phyloP scores from a whole-genome alignment of 2,888 invertebrate species.

The Odiellus spinosus region DNA sequence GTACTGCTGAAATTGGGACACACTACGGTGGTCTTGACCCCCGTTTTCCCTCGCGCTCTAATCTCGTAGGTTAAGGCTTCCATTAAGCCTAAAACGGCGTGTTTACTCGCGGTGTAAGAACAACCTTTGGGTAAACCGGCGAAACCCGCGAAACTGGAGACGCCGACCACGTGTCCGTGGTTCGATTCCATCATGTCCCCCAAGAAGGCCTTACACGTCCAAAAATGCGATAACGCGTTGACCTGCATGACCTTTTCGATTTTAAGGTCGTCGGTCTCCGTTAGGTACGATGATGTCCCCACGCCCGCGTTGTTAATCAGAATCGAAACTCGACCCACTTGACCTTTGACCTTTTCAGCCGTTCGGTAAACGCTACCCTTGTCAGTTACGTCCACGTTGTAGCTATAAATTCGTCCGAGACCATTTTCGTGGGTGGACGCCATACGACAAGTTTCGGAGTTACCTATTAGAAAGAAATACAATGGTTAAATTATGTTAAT shows the following conservation, averaged over 20 bases:
- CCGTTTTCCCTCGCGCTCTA: constrained; percentile 30
- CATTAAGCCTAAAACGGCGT: constrained; percentile 82
- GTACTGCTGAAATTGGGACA: constrained; percentile 94
- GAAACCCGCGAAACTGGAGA: constrained; percentile 78
- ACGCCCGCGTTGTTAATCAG: constrained; percentile 91
- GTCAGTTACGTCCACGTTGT: constrained; percentile 64
- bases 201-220: constrained; percentile 84
- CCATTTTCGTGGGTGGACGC: constrained; percentile 34
- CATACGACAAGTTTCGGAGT: constrained; percentile 60
- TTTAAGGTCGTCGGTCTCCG: constrained; percentile 68
- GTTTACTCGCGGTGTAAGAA: constrained; percentile 90
- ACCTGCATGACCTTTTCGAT: constrained; percentile 78
- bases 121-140: constrained; percentile 63
- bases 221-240: constrained; percentile 77
- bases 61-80: constrained; percentile 71
- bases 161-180: constrained; percentile 80
- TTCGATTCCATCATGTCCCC: constrained; percentile 73
- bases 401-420: constrained; percentile 60
- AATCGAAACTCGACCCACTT: constrained; percentile 65
- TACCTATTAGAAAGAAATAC: too few species aligned
- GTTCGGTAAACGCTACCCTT: constrained; percentile 63
- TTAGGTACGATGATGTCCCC: constrained; percentile 56
- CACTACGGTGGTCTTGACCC: constrained; percentile 69
- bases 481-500: too few species aligned
- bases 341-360: constrained; percentile 51